phyloP scores from a whole-genome alignment of 1,140 invertebrate species.

The Sycophaga agraensis region DNA sequence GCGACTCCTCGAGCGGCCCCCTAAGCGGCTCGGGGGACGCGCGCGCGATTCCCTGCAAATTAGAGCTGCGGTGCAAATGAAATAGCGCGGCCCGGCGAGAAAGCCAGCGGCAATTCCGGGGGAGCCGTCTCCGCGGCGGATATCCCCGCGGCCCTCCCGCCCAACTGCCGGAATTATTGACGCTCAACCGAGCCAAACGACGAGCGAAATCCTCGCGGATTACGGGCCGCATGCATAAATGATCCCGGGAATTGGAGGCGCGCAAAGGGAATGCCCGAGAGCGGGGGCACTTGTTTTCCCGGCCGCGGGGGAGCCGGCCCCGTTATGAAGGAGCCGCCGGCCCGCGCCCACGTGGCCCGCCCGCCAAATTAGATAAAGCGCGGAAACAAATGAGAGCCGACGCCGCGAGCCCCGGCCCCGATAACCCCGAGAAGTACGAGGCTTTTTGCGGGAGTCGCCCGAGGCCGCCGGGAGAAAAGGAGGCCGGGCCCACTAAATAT shows the following conservation, averaged over 20 bases:
- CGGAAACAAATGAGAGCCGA: neutral
- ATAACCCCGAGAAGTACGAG: no score
- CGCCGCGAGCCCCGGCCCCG: no score
- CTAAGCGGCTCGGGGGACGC: no score
- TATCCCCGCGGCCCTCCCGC: no score
- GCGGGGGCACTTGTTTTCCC: neutral
- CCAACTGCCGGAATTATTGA: neutral
- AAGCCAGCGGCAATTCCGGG: neutral
- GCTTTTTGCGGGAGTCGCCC: no score
- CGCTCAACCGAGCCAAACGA: neutral
- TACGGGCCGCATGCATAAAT: neutral
- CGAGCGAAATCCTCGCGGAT: neutral
- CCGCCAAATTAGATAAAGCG: neutral
- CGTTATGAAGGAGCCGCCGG: no score
- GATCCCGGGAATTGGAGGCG: neutral
- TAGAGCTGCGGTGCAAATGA: neutral
- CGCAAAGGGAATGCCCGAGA: neutral
- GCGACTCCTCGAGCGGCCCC: no score
- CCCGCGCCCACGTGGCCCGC: no score
- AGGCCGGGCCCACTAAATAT: constrained; percentile 2
- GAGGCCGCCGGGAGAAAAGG: no score
- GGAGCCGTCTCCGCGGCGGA: neutral
- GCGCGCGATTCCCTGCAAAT: neutral
- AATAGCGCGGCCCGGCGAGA: neutral
- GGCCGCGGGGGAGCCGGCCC: no score